A percentile compares a stretch with the other conserved stretches of the same genome.
phyloP scores from a whole-genome alignment of 2,888 invertebrate genomes.

The Branchipolynoe longqiensis region DNA sequence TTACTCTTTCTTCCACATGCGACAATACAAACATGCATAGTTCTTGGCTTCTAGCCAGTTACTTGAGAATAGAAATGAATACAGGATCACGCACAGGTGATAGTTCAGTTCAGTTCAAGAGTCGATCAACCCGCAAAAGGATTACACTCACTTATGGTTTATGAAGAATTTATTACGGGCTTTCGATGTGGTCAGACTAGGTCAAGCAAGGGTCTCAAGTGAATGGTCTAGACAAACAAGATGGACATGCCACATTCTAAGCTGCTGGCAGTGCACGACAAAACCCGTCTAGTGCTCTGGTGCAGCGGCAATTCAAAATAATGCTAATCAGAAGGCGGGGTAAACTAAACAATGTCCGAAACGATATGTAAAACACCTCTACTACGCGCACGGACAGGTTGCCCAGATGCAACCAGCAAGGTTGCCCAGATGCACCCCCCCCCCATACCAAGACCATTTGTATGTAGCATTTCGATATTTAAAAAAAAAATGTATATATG shows the following conservation, averaged over 20 bases:
- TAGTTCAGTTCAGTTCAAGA: background rate
- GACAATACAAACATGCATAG: constrained; percentile 9
- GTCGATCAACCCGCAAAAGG: background rate
- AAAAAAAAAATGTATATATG: background rate
- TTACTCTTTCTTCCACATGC: constrained; percentile 1
- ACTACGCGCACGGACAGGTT: too few species aligned
- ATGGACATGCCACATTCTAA: constrained; percentile 15
- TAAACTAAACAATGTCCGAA: too few species aligned
- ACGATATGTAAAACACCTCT: too few species aligned
- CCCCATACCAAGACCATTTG: too few species aligned
- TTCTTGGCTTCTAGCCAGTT: background rate
- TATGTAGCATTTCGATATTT: too few species aligned
- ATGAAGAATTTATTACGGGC: background rate
- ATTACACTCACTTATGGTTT: background rate
- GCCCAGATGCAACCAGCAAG: too few species aligned
- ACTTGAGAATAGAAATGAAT: background rate
- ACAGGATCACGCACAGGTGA: background rate
- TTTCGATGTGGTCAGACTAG: background rate
- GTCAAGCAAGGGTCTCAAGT: constrained; percentile 48
- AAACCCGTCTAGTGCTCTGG: background rate
- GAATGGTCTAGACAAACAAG: constrained; percentile 30
- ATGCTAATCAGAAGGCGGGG: too few species aligned
- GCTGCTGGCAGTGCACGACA: background rate
- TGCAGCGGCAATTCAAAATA: background rate
- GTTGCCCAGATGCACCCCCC: too few species aligned